Percentiles rank a stretch among this genome's conserved stretches.
Conservation (phyloP, 2,888 invertebrate genomes). For the Aporophyla nigra region DNA sequence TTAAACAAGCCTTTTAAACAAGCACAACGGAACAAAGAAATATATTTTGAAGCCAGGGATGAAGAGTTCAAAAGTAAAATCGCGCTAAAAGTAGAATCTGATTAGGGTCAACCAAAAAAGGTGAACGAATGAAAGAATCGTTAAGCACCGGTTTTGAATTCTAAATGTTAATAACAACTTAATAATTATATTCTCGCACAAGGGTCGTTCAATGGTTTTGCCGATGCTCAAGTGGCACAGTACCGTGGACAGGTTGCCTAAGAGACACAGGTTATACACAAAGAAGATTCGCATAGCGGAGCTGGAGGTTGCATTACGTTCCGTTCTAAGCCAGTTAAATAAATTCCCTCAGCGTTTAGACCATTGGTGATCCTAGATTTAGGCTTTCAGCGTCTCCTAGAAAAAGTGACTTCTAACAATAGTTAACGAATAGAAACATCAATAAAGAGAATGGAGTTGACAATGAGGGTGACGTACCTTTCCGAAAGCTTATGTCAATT, state of each 20-base stretch:
- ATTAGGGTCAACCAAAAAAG: slow-evolving; percentile 56
- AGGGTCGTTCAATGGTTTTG: slow-evolving; percentile 58
- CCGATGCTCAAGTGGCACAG: slow-evolving; percentile 44
- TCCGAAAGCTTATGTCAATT: slow-evolving; percentile 62
- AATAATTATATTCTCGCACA: slow-evolving; percentile 57
- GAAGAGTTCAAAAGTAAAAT: slow-evolving; percentile 34
- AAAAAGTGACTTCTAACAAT: slow-evolving; percentile 58
- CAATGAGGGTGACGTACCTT: slow-evolving; percentile 55
- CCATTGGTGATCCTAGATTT: slow-evolving; percentile 13
- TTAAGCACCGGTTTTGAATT: slow-evolving; percentile 50
- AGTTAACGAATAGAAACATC: slow-evolving; percentile 52
- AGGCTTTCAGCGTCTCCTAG: slow-evolving; percentile 35
- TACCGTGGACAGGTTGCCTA: slow-evolving; percentile 66
- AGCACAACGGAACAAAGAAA: slow-evolving; percentile 46
- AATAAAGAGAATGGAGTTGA: slow-evolving; percentile 53
- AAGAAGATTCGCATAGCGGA: slow-evolving; percentile 73
- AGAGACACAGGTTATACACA: slow-evolving; percentile 71
- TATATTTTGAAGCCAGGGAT: slow-evolving; percentile 28
- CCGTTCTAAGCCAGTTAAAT: slow-evolving; percentile 16
- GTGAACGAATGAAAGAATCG: slow-evolving; percentile 49
- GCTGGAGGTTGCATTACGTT: slow-evolving; percentile 70
- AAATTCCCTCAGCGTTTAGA: slow-evolving; percentile 20
- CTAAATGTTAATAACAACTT: slow-evolving; percentile 50
- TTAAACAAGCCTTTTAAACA: slow-evolving; percentile 49
- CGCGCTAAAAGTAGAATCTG: slow-evolving; percentile 43